Conservation (phyloP, 2,888 invertebrate species). For the Matsumyia berberina region DNA sequence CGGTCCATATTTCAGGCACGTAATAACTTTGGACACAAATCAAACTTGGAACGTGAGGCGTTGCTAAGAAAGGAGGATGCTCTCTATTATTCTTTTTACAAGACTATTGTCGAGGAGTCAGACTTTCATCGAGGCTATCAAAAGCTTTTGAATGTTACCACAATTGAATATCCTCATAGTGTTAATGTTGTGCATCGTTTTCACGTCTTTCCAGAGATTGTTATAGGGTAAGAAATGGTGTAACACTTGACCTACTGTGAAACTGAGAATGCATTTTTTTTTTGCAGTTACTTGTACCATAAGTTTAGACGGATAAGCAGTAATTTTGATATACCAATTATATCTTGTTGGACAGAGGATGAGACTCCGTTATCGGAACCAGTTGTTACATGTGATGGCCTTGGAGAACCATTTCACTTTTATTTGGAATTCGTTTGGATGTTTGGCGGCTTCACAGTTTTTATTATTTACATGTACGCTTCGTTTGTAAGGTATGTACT, state of each 20-base stretch:
- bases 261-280: neutral
- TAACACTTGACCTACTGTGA: neutral
- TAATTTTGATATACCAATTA: constrained; percentile 71
- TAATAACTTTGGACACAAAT: constrained; percentile 92
- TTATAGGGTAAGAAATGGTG: constrained; percentile 80
- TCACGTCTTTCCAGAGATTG: constrained; percentile 93
- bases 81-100: constrained; percentile 95
- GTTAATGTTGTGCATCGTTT: constrained; percentile 93
- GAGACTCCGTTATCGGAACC: constrained; percentile 84
- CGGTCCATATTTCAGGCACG: constrained; percentile 91
- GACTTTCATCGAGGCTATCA: constrained; percentile 87
- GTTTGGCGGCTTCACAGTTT: constrained; percentile 89
- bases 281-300: constrained; percentile 81
- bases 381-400: constrained; percentile 90
- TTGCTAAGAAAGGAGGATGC: constrained; percentile 95
- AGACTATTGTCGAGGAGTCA: constrained; percentile 89
- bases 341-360: constrained; percentile 85
- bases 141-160: constrained; percentile 88
- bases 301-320: constrained; percentile 74
- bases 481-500: constrained; percentile 87
- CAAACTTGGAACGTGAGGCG: constrained; percentile 92
- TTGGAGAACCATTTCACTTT: constrained; percentile 92
- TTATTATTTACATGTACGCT: constrained; percentile 88
- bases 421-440: constrained; percentile 92
- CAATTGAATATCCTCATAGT: constrained; percentile 92